These are phyloP conservation scores for Strigamia maritima DNA, from an alignment of 2,888 invertebrate species.

Conservation along the genomic window DNA sequence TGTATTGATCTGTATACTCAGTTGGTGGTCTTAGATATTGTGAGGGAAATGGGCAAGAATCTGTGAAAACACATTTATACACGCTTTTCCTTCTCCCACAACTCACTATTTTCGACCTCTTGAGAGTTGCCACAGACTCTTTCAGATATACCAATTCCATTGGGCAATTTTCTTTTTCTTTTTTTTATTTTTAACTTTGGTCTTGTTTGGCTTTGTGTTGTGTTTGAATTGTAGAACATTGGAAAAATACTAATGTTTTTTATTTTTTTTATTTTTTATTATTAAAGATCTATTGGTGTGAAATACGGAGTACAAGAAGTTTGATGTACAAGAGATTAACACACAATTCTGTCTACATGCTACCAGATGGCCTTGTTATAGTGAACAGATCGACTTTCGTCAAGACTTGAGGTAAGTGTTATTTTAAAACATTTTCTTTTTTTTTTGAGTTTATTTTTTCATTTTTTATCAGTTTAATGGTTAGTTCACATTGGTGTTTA, in stretches of 20 bases:
- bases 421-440: not conserved
- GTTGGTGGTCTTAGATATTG: constrained; percentile 16
- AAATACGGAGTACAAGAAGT: not conserved
- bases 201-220: too few species aligned
- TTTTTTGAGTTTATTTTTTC: too few species aligned
- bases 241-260: too few species aligned
- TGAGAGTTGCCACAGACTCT: not conserved
- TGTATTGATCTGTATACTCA: constrained; percentile 6
- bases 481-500: too few species aligned
- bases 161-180: too few species aligned
- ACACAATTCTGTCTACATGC: not conserved
- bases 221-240: too few species aligned
- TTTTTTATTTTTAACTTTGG: not conserved
- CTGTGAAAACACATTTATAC: constrained; percentile 12
- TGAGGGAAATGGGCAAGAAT: constrained; percentile 17
- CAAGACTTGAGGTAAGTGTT: not conserved
- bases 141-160: not conserved
- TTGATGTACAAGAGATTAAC: not conserved
- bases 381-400: not conserved
- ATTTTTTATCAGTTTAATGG: too few species aligned
- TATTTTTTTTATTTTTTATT: too few species aligned
- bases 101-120: not conserved
- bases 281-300: not conserved
- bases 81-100: constrained; percentile 9
- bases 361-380: not conserved